phyloP scores from a whole-genome alignment of 2,113 vertebrate genomes.

The Opisthocomus hoazin region DNA sequence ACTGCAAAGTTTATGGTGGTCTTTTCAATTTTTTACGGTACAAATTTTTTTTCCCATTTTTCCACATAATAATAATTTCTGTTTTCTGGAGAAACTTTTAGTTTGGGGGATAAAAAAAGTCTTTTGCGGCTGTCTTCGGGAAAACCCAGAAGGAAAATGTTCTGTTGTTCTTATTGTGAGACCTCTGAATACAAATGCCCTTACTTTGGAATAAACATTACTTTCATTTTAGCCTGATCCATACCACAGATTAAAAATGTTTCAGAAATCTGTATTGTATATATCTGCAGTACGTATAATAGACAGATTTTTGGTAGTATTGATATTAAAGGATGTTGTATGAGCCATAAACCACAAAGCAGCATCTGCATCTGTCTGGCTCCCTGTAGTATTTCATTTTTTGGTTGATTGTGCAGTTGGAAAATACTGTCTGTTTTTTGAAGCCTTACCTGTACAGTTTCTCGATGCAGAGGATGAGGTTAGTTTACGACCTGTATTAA shows the following conservation, averaged over 20 bases:
- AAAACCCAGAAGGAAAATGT: neutral
- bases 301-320: neutral
- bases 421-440: neutral
- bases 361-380: neutral
- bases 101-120: neutral
- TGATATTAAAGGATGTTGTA: neutral
- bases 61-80: neutral
- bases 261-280: neutral
- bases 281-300: rapidly evolving
- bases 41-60: neutral
- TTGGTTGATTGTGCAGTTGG: neutral
- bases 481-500: neutral
- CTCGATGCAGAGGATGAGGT: neutral
- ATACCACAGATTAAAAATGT: neutral
- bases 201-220: neutral
- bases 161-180: neutral
- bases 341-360: neutral
- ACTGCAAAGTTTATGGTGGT: neutral
- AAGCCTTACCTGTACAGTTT: neutral
- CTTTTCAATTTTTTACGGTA: neutral
- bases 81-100: neutral
- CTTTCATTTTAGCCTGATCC: neutral
- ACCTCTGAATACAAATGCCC: neutral
- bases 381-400: neutral
- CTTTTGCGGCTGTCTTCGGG: neutral